phyloP scores from a whole-genome alignment of 2,113 vertebrate species.

The Gambusia holbrooki region DNA sequence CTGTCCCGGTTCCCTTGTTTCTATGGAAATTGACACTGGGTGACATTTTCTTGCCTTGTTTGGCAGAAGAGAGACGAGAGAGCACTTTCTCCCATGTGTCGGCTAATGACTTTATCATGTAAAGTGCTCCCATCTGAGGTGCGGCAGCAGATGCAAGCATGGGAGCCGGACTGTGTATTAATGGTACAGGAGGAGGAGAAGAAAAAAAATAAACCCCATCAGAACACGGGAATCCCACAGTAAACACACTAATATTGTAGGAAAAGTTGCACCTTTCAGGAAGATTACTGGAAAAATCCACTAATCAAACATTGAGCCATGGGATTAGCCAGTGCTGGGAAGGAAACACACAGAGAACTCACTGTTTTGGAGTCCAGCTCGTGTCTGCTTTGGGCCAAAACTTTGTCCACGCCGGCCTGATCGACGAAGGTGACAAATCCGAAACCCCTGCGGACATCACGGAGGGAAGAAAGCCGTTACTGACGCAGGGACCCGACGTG shows the following conservation, averaged over 20 bases:
- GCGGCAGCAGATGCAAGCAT: constrained; percentile 18
- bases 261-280: constrained; percentile 59
- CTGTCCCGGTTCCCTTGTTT: constrained; percentile 70
- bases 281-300: constrained; percentile 65
- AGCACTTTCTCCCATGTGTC: constrained; percentile 50
- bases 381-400: constrained; percentile 95
- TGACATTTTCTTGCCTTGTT: constrained; percentile 73
- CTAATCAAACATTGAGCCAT: constrained; percentile 65
- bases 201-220: neutral
- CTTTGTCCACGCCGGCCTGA: constrained; percentile 98
- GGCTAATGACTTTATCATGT: constrained; percentile 25
- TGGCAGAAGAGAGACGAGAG: constrained; percentile 49
- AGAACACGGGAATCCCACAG: constrained; percentile 28
- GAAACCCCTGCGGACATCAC: constrained; percentile 87
- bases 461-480: constrained; percentile 39
- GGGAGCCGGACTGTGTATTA: neutral
- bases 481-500: constrained; percentile 54
- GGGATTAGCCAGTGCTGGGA: constrained; percentile 64
- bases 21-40: constrained; percentile 78
- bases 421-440: constrained; percentile 99
- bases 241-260: constrained; percentile 51
- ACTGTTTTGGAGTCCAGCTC: constrained; percentile 99
- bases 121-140: constrained; percentile 25
- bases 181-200: constrained; percentile 4
- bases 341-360: constrained; percentile 81